Evolutionary conservation across 2,797 vertebrate species (phyloP).

Genomic region (Pantherophis vulpinus): DNA sequence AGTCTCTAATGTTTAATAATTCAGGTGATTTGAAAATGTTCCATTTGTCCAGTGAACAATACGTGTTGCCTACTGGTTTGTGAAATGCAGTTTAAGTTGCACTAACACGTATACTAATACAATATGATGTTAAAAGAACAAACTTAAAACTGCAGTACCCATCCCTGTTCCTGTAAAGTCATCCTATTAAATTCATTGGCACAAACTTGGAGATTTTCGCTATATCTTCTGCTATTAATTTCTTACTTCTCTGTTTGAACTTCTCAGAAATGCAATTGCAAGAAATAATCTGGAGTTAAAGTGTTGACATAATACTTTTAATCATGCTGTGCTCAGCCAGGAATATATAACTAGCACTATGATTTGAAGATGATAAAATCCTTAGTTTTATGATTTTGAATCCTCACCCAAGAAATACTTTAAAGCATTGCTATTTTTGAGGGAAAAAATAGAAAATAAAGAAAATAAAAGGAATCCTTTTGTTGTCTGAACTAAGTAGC

Average conservation of each 20-base stretch:
- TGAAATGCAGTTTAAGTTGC: neutral
- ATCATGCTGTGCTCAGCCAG: conserved; percentile 14
- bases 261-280: conserved; percentile 25
- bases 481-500: neutral
- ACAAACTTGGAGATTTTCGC: neutral
- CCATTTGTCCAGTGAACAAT: neutral
- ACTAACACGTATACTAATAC: neutral
- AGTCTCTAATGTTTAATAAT: neutral
- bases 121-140: neutral
- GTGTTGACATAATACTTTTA: conserved; percentile 4
- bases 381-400: conserved; percentile 11
- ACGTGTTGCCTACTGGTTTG: neutral
- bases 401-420: neutral
- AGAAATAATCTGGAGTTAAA: conserved; percentile 13
- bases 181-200: neutral
- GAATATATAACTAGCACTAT: conserved; percentile 15
- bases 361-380: conserved; percentile 6
- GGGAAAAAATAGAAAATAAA: neutral
- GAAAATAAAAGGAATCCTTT: neutral
- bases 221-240: neutral
- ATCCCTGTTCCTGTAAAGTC: neutral
- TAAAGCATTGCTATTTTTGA: neutral
- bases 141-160: neutral
- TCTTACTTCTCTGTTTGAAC: conserved; percentile 7
- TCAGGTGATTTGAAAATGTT: neutral